phyloP scores from a whole-genome alignment of 2,888 invertebrate genomes.

The Leptinotarsa tumamoca region DNA sequence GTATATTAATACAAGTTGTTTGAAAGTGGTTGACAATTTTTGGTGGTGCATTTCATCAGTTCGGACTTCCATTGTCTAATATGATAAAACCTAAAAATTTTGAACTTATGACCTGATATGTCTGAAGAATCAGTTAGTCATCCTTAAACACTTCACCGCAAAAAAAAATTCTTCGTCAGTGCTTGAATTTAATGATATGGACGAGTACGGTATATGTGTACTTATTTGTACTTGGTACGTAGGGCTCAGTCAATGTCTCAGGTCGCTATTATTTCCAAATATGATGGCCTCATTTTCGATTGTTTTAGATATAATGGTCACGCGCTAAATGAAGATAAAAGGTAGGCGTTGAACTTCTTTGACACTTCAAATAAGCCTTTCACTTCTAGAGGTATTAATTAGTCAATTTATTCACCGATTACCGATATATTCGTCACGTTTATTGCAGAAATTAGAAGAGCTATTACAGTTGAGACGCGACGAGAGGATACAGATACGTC shows the following conservation, averaged over 20 bases:
- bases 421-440: neutral
- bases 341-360: neutral
- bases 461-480: too few relatives aligned
- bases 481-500: too few relatives aligned
- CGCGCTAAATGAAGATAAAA: conserved; percentile 5
- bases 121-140: too few relatives aligned
- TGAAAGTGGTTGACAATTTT: too few relatives aligned
- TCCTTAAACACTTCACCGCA: too few relatives aligned
- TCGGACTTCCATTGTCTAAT: too few relatives aligned
- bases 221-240: neutral
- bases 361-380: neutral
- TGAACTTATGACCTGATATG: too few relatives aligned
- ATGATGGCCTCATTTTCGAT: conserved; percentile 11
- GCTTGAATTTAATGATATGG: neutral
- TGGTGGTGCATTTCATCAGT: too few relatives aligned
- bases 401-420: neutral
- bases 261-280: neutral
- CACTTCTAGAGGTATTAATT: neutral
- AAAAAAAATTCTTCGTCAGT: neutral
- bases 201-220: neutral
- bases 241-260: neutral
- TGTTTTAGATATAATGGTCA: neutral
- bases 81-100: too few relatives aligned
- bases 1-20: too few relatives aligned
- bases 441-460: too few relatives aligned